phyloP scores from a whole-genome alignment of 2,888 invertebrate genomes.

The Myopa testacea region DNA sequence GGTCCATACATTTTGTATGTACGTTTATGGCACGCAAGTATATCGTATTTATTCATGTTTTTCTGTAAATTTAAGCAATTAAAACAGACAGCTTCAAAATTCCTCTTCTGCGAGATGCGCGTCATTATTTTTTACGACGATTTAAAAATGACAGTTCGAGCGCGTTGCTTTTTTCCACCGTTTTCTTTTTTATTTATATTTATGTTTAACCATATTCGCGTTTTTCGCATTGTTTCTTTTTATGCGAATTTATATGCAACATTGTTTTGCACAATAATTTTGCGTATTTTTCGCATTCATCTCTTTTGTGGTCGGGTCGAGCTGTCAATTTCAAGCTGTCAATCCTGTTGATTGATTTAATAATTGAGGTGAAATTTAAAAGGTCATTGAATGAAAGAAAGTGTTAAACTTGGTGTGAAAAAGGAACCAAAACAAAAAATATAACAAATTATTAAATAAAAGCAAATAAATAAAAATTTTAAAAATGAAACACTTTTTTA shows the following conservation, averaged over 20 bases:
- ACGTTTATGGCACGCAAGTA: background rate
- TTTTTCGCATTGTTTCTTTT: no score
- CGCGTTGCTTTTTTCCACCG: no score
- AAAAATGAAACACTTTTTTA: no score
- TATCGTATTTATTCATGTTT: conserved; percentile 18
- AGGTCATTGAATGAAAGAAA: background rate
- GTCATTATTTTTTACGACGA: background rate
- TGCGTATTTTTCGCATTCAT: background rate
- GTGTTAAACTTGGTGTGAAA: no score
- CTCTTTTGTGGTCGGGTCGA: no score
- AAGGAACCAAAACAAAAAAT: no score
- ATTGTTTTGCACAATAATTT: background rate
- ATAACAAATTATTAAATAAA: no score
- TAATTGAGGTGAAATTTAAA: conserved; percentile 1
- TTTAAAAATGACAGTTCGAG: background rate
- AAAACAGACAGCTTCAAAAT: background rate
- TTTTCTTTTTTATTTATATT: no score
- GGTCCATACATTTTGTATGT: no score
- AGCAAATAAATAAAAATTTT: no score
- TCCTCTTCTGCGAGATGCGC: background rate
- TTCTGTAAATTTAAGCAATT: conserved; percentile 24
- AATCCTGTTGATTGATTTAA: background rate
- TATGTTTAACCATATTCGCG: no score
- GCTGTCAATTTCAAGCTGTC: conserved; percentile 9
- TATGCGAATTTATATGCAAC: no score